Conservation (phyloP, 2,888 invertebrate species). For the Boloria selene region DNA sequence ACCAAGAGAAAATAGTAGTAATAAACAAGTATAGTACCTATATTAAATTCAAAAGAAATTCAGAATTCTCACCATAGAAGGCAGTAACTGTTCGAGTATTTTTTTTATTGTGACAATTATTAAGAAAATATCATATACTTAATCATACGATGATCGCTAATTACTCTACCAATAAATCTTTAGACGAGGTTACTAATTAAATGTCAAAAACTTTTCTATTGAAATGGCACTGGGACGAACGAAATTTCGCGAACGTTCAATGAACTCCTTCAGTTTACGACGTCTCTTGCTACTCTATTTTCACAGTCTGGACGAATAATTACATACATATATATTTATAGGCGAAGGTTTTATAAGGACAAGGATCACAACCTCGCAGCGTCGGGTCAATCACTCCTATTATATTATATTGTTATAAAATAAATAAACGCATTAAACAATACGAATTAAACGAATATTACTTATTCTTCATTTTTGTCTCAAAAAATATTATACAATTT, state of each 20-base stretch:
- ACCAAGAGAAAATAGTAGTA: no score
- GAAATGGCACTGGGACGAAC: not conserved
- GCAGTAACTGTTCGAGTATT: no score
- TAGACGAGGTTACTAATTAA: not conserved
- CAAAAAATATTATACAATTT: no score
- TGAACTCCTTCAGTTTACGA: constrained; percentile 26
- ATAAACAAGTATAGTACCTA: no score
- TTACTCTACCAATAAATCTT: no score
- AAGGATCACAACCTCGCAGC: constrained; percentile 47
- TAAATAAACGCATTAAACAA: not conserved
- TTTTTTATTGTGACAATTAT: no score
- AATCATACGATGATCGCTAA: no score
- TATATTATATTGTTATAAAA: not conserved
- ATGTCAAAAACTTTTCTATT: not conserved
- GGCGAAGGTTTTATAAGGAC: constrained; percentile 62
- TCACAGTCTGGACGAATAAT: constrained; percentile 37
- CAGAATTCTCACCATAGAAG: no score
- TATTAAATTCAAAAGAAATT: no score
- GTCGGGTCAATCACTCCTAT: constrained; percentile 63
- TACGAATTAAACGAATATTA: not conserved
- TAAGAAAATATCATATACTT: no score
- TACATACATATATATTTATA: constrained; percentile 38
- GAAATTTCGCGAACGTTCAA: constrained; percentile 15
- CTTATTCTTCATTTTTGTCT: not conserved
- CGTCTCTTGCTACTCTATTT: constrained; percentile 28